phyloP scores from a whole-genome alignment of 2,888 invertebrate genomes.

The Tribolium freemani region DNA sequence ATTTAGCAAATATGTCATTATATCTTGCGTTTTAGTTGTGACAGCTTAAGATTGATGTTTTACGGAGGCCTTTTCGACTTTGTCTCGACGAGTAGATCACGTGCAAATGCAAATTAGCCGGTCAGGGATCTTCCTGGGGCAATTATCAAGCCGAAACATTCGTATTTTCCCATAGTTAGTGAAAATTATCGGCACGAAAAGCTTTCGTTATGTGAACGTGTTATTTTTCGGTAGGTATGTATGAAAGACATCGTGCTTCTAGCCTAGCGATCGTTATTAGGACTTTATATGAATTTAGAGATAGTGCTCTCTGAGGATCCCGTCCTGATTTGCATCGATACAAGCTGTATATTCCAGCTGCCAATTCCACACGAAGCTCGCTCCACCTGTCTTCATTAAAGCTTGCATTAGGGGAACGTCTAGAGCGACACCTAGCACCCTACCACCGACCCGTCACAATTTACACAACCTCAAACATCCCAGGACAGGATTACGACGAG shows the following conservation, averaged over 20 bases:
- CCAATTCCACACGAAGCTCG: conserved; percentile 51
- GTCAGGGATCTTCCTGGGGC: conserved; percentile 23
- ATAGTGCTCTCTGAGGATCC: conserved; percentile 40
- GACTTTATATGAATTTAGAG: conserved; percentile 49
- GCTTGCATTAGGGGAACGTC: conserved; percentile 39
- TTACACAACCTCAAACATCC: conserved; percentile 34
- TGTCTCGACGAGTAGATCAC: conserved; percentile 34
- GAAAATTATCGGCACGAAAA: conserved; percentile 38
- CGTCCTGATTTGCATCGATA: conserved; percentile 53
- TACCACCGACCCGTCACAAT: conserved; percentile 34
- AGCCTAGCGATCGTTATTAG: conserved; percentile 46
- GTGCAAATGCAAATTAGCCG: conserved; percentile 41
- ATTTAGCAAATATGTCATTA: neutral
- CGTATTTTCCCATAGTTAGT: conserved; percentile 39
- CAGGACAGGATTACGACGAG: conserved; percentile 22
- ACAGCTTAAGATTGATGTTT: neutral
- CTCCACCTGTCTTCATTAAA: conserved; percentile 50
- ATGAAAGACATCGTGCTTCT: neutral
- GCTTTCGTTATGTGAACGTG: neutral
- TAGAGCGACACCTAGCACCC: conserved; percentile 29
- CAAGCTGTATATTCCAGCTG: conserved; percentile 50
- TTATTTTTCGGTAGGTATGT: neutral
- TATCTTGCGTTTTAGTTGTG: neutral
- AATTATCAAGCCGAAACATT: conserved; percentile 42
- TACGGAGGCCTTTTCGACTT: neutral